Evolutionary conservation across 2,113 vertebrate species (phyloP), one percentile per base, ranked within the genome.

Genomic region (Macaca nemestrina): DNA sequence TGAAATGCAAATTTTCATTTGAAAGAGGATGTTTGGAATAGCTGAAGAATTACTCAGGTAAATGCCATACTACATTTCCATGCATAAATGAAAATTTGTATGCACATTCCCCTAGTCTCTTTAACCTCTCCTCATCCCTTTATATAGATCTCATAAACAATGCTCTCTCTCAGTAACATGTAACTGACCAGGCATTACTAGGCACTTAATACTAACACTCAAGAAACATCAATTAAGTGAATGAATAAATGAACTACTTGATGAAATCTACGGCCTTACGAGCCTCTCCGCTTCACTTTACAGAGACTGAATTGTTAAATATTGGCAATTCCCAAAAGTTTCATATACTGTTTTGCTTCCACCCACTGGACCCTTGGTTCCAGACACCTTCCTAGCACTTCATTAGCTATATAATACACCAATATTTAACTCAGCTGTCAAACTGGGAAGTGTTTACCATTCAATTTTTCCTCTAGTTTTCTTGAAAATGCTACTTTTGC

Each of bases 401-500:
- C 57, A 7, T 30, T 55, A 45, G 35, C 50, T 70, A 8, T 13
- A 25, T n/a, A 23, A 82, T 17, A 72, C 23, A 59, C 57, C 5
- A 35, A n/a, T 18, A 73, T 25, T 35, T 57, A 78, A 86, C 43
- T 61, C 25, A 70, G 83, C 67, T 95, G 72, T 81, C 90, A 95
- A 76, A 76, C 32, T 27, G 30, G 38, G n/a, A 79, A 87, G 27
- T 9, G 64, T 45, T 61, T 52, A 48, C 86, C 30, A 27, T 13
- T 30, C 1, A 67, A 17, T 45, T 11, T 72, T 93, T 75, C 55
- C 76, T 38, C 43, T 7, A 68, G 9, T 82, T 89, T 72, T 70
- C 88, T 25, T 68, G 52, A 96, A 97, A 97, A 92, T 55, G 30
- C 16, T 30, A 73, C 40, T 83, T 92, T 84, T 78, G 17, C 81